A percentile compares a stretch with the other conserved stretches of the same genome.
phyloP scores from a whole-genome alignment of 2,113 vertebrate species.

The Vanacampus margaritifer region DNA sequence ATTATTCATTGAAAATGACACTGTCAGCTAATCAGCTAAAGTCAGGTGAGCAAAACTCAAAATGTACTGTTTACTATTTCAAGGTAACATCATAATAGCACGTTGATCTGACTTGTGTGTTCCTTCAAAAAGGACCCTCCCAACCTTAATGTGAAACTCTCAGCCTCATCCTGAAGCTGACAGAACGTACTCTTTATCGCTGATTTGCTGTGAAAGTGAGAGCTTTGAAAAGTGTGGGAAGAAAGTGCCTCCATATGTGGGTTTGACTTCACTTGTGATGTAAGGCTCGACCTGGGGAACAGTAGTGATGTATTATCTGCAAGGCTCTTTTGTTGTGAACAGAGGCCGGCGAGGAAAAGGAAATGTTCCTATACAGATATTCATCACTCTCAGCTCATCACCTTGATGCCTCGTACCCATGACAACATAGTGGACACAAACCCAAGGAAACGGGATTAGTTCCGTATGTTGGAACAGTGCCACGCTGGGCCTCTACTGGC shows the following conservation, averaged over 20 bases:
- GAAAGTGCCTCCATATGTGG: slow-evolving; percentile 61
- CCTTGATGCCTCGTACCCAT: slow-evolving; percentile 58
- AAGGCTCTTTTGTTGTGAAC: slow-evolving; percentile 67
- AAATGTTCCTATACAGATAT: slow-evolving; percentile 76
- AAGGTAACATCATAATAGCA: slow-evolving; percentile 17
- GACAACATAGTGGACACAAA: slow-evolving; percentile 60
- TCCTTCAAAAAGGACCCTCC: slow-evolving; percentile 29
- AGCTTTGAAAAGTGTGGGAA: slow-evolving; percentile 12
- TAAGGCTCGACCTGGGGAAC: slow-evolving; percentile 32
- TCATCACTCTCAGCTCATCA: slow-evolving; percentile 76
- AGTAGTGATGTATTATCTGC: slow-evolving; percentile 68
- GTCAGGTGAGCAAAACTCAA: too few species aligned
- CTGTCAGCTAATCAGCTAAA: too few species aligned
- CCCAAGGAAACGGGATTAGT: slow-evolving; percentile 55
- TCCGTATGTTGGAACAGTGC: slow-evolving; percentile 58
- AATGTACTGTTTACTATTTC: too few species aligned
- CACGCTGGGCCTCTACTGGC: slow-evolving; percentile 36
- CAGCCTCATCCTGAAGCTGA: slow-evolving; percentile 28
- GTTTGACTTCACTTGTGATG: slow-evolving; percentile 29
- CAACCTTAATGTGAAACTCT: slow-evolving; percentile 1
- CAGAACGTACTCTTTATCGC: slow-evolving; percentile 17
- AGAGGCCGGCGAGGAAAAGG: slow-evolving; percentile 66
- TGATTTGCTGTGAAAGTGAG: slow-evolving; percentile 28
- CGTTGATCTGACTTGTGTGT: slow-evolving; percentile 44
- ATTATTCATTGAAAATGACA: too few species aligned